Base-by-base conservation (phyloP, 2,797 vertebrate genomes). In the Echeneis naucrates region DNA sequence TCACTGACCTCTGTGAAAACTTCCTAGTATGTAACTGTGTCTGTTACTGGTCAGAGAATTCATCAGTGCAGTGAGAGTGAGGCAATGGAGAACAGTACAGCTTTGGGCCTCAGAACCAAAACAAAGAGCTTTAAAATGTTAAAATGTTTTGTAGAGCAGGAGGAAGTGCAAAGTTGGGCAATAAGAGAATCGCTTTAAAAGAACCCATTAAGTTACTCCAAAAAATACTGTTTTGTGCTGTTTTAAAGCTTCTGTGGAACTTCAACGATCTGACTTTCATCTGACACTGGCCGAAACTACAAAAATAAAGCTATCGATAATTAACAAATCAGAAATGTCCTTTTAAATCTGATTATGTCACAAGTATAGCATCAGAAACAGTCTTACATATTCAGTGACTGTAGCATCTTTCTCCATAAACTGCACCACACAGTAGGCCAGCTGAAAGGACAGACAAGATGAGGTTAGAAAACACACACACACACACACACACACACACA, bases 341-440 rank as follows among this genome's bases (percentile, higher is more conserved):
- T 32, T 32, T 58, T 30, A 7, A 30, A 50, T 32, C 9, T 19
- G 17, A 59, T 27, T 0, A 42, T 17, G 1, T 30, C n/a, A 16
- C 23, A 24, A 60, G 10, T 32, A 13, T 0, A 37, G 21, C 10
- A 16, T 68, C 38, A 30, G 51, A 68, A 62, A 38, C n/a, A 56
- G 8, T 90, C 96, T 96, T 93, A 97, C 97, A 5, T 96, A 96
- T 93, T 98, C 97, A 57, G 97, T 97, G 87, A 97, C 94, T 9
- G 96, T 96, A 45, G 96, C 95, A 10, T 98, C 97, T 92, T 98
- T 98, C 91, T 98, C 96, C 94, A 98, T 94, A 74, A 98, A 98
- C 89, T 98, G 97, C 80, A 98, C 96, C 88, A 97, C 96, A 89
- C 97, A 98, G 91, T 98, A 98, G 23, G 96, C 96, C 92, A 97